Base-by-base conservation (phyloP, 2,797 vertebrate genomes). In the Sebastes iracundus region DNA sequence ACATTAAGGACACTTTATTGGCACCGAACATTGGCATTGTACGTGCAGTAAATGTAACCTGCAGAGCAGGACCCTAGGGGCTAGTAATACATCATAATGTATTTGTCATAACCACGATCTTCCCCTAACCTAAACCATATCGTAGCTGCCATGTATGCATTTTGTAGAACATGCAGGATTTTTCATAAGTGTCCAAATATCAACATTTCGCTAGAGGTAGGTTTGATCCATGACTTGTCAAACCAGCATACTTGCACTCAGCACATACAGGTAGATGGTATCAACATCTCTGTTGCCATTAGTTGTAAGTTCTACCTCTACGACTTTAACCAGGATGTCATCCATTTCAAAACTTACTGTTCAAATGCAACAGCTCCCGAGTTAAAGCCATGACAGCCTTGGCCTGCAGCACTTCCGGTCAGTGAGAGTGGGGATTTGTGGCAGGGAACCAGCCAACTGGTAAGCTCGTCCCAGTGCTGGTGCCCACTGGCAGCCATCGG, bases 401-500 rank as follows among this genome's bases (percentile, higher is more conserved):
- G 61, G 74, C 80, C 59, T 65, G 75, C 72, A 68, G 80, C 56
- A 52, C 80, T 84, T 80, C 74, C 53, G 75, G 77, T 79, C 87
- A 84, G 84, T 70, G 85, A 90, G 80, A 85, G 73, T 56, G 68
- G 64, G 20, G 69, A 87, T 88, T 89, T 79, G 55, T 87, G 84
- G 87, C 88, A 83, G 25, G 27, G 28, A 82, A 88, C 72, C 71
- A 85, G 73, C 73, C 42, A 65, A 80, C 81, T 81, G 72, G 81
- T 85, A 77, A 87, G 77, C 73, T 62, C 32, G 53, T 88, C 87
- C 91, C 88, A 69, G 83, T 46, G 22, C 80, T 52, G 72, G 84
- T 83, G 91, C 92, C 92, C 87, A 81, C 87, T 94, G 93, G 91
- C 93, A 94, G 88, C 88, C 60, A 52, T 55, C 62, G 18, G 65